Base-by-base conservation (phyloP, 2,797 vertebrate genomes). In the Cossypha niveicapilla region DNA sequence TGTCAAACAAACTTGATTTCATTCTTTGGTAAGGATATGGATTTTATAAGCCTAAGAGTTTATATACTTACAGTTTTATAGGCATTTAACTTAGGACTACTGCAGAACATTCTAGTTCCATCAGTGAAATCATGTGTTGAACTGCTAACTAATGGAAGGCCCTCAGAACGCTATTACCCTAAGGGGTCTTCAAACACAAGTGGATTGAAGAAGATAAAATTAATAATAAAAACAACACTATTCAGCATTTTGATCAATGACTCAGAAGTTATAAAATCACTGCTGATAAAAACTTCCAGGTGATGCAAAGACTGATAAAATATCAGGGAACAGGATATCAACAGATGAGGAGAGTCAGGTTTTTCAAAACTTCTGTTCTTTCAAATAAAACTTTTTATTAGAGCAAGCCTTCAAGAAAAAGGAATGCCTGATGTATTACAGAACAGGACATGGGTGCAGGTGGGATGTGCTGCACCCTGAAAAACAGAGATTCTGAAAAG, bases 181-280 rank as follows among this genome's bases (percentile, higher is more conserved):
- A 18, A 22, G 23, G 9, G 4, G 2, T 54, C 56, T 90, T 77
- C 48, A 90, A 71, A 82, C 15, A 21, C 5, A 39, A 19, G 6
- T 28, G 14, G 10, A 47, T n/a, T 60, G 17, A 70, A 37, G 32
- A 65, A 66, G 27, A 75, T 45, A 73, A 70, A 93, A 92, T 48
- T 9, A 87, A 18, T 28, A 70, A 56, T 32, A 85, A 65, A 3
- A 16, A 17, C 30, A 86, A 53, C 28, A 58, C 16, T 41, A 34
- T 16, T 65, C n/a, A 66, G 17, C 9, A 63, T 66, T 93, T 94
- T 88, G 54, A 81, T 68, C 21, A 61, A 50, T 16, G 22, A 75
- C n/a, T 72, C 41, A 10, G 34, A 57, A 51, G 8, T 73, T 76
- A 32, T 8, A 83, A 81, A 86, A 84, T 27, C 28, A 50, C 9